Evolutionary conservation across 1,140 invertebrate genomes (phyloP), one percentile per base, ranked within the genome.

Genomic region (Parasteatoda tepidariorum): DNA sequence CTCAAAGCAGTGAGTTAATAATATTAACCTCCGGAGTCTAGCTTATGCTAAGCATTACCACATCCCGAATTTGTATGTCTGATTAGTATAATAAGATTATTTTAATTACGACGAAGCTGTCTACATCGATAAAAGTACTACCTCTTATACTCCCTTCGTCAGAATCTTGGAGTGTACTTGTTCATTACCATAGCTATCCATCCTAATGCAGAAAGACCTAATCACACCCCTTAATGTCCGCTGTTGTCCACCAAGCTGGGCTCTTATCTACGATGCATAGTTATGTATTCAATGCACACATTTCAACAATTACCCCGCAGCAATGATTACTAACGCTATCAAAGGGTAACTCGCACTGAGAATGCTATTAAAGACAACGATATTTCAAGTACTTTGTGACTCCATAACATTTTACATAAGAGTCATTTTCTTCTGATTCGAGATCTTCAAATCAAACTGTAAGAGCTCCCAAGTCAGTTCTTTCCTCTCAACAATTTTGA

Each of bases 61-160:
- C 76, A 79, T 66, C 55, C 48, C 34, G 54, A 79, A 79, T 79
- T 79, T 79, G 66, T 79, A 79, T 64, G 76, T 79, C 76, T 79
- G 76, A 68, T 79, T 79, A 79, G 76, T 79, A 28, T 79, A 79
- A 79, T 79, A 79, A 79, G 76, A 79, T 79, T 79, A 79, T 79
- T 79, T 79, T 79, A 79, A 79, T 79, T 79, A 79, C 66, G 64
- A 28, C 22, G 54, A 79, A 79, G 76, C 76, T 79, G 76, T 64
- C 76, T 22, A 18, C 34, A 59, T 68, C 64, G 76, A 79, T 79
- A 79, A 79, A 79, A 79, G 76, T 79, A 57, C 76, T 68, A 48
- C 38, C 61, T 31, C 48, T 59, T 57, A 57, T 55, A 54, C 70
- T 31, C 55, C 57, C 70, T 55, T 73, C 38, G 30, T 31, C 22